Evolutionary conservation across 2,888 invertebrate genomes (phyloP).

Genomic region (Limnephilus lunatus): DNA sequence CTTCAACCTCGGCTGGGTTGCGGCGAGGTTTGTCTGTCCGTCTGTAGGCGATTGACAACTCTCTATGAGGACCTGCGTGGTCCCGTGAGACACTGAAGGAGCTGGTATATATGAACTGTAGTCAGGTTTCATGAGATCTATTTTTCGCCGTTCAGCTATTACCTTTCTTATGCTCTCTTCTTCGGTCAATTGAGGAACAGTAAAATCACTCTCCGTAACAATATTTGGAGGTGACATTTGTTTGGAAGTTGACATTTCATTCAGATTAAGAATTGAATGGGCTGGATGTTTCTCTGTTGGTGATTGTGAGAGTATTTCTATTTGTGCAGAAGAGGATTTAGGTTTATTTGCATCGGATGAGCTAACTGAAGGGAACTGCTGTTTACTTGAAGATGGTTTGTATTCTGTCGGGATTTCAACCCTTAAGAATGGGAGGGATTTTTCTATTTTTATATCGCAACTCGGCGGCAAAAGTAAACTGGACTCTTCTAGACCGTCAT

Average conservation of each 20-base stretch:
- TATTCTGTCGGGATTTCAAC: slow-evolving; percentile 62
- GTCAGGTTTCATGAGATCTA: slow-evolving; percentile 72
- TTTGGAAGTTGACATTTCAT: slow-evolving; percentile 55
- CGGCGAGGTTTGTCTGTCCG: slow-evolving; percentile 46
- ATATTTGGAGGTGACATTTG: slow-evolving; percentile 59
- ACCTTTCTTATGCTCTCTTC: slow-evolving; percentile 78
- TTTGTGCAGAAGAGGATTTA: slow-evolving; percentile 56
- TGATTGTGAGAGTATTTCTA: slow-evolving; percentile 60
- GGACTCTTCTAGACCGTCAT: slow-evolving; percentile 76
- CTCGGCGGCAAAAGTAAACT: slow-evolving; percentile 72
- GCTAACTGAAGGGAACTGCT: slow-evolving; percentile 20
- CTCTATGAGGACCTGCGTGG: slow-evolving; percentile 65
- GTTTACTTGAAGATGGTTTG: slow-evolving; percentile 52
- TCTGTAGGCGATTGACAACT: slow-evolving; percentile 63
- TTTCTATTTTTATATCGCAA: slow-evolving; percentile 58
- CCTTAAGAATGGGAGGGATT: slow-evolving; percentile 61
- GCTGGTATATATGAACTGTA: slow-evolving; percentile 45
- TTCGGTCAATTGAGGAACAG: slow-evolving; percentile 59
- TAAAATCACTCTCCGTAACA: slow-evolving; percentile 61
- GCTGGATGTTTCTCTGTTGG: slow-evolving; percentile 53
- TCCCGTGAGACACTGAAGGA: slow-evolving; percentile 50
- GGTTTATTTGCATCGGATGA: slow-evolving; percentile 50
- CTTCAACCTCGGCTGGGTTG: slow-evolving; percentile 52
- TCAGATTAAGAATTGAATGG: slow-evolving; percentile 46
- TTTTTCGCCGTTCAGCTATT: slow-evolving; percentile 79